Evolutionary conservation across 2,888 invertebrate species (phyloP).

Genomic region (Drosophila kanekoi): DNA sequence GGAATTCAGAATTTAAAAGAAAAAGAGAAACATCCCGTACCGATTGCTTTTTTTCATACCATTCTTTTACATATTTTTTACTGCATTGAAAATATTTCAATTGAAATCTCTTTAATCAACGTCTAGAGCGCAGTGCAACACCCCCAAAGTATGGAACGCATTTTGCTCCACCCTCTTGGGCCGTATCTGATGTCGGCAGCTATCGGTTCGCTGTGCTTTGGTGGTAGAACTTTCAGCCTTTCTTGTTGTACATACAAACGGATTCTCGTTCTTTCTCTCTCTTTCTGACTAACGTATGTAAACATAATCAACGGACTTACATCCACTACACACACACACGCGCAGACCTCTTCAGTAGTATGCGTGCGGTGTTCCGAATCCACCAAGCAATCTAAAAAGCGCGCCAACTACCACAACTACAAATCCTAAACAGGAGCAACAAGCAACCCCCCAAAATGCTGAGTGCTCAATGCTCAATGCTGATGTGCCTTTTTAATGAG

Average conservation of each 20-base stretch:
- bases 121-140: slow-evolving; percentile 22
- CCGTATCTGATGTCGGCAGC: slow-evolving; percentile 20
- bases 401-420: slow-evolving; percentile 51
- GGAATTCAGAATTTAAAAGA: slow-evolving; percentile 3
- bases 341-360: background rate
- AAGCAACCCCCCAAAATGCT: slow-evolving; percentile 61
- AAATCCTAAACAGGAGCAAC: slow-evolving; percentile 31
- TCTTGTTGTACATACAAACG: slow-evolving; percentile 10
- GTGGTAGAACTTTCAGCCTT: slow-evolving; percentile 36
- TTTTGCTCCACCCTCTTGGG: slow-evolving; percentile 45
- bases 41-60: background rate
- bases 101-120: slow-evolving; percentile 60
- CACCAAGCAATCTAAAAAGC: slow-evolving; percentile 54
- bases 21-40: background rate
- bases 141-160: slow-evolving; percentile 16
- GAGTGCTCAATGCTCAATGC: slow-evolving; percentile 6
- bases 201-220: slow-evolving; percentile 39
- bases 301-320: slow-evolving; percentile 45
- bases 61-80: background rate
- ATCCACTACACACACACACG: slow-evolving; percentile 11
- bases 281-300: slow-evolving; percentile 31
- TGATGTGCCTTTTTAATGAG: slow-evolving; percentile 52
- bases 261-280: slow-evolving; percentile 22
- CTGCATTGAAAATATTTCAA: slow-evolving; percentile 41
- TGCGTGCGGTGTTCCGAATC: slow-evolving; percentile 24